Conservation (phyloP, 1,140 invertebrate species). For the Microplitis mediator region DNA sequence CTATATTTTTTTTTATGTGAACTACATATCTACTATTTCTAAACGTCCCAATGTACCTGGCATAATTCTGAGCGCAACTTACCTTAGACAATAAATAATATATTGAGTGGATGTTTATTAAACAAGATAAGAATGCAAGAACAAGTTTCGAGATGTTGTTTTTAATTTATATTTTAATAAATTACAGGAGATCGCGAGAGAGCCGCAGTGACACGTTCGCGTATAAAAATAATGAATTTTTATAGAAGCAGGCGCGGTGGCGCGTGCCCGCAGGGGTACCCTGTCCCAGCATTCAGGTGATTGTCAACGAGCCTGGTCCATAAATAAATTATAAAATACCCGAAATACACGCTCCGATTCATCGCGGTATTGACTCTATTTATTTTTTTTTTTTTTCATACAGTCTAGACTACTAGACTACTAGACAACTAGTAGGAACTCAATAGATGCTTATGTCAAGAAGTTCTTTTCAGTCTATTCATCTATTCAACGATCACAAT, state of each 20-base stretch:
- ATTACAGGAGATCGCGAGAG: conserved; percentile 27
- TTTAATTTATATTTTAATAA: not conserved
- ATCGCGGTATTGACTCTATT: not conserved
- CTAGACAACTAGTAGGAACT: too few relatives aligned
- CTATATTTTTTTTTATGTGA: too few relatives aligned
- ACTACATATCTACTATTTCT: too few relatives aligned
- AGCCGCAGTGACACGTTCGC: conserved; percentile 21
- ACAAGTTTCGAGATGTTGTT: conserved; percentile 19
- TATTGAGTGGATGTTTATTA: not conserved
- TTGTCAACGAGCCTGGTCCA: conserved; percentile 55
- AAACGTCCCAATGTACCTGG: too few relatives aligned
- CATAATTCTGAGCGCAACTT: conserved; percentile 13
- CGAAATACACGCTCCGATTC: not conserved
- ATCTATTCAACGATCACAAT: too few relatives aligned
- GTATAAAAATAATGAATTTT: conserved; percentile 1
- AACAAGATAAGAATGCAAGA: conserved; percentile 23
- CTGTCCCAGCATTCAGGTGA: conserved; percentile 98
- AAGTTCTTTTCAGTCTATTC: not conserved
- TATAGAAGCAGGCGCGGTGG: conserved; percentile 56
- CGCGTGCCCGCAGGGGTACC: conserved; percentile 84
- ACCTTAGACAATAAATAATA: not conserved
- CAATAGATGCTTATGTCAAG: not conserved
- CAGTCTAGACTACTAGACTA: too few relatives aligned
- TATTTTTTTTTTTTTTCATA: not conserved
- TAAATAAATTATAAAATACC: conserved; percentile 14